Base-by-base conservation (phyloP, 2,113 vertebrate species). In the Lophius piscatorius region DNA sequence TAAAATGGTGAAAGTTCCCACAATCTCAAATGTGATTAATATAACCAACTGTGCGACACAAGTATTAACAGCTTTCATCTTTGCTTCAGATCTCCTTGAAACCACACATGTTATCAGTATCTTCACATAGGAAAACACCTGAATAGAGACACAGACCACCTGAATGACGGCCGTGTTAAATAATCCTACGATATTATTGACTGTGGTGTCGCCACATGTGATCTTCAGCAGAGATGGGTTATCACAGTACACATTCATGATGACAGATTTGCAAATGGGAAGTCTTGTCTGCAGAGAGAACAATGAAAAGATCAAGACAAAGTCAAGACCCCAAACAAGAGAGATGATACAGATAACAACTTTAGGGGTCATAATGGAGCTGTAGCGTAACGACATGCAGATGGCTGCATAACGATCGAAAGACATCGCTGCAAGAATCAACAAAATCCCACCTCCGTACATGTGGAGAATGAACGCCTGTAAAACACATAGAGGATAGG, bases 371-470 rank as follows among this genome's bases (percentile, higher is more conserved):
- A 90, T 91, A 1, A 91, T 4, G 1, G 86, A 51, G 66, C 26
- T 75, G 68, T 92, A 92, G 10, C 71, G 72, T 5, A 91, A 22
- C 0, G 90, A 89, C 73, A 88, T 83, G 47, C 90, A 92, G 64
- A 92, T 92, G 31, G 91, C 91, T 11, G 86, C 50, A n/a, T 89
- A 91, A 5, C 91, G 87, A 57, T 92, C 91, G 21, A 91, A 86
- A 9, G 91, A 84, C 91, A 92, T 92, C 0, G 88, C 90, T 5
- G 89, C 88, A 2, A 92, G 78, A 11, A 92, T 86, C 21, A 92
- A 89, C 14, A 91, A 57, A 46, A 91, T 62, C 0, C 78, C 87
- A 6, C 85, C 88, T 1, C 87, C 91, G 8, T 91, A 91, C 82
- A 89, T 80, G 70, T 92, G 91, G 0, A 91, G 74, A 24, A 91